These are phyloP conservation scores for Eurosta solidaginis DNA, from an alignment of 1,140 invertebrate genomes.

Conservation along the genomic window DNA sequence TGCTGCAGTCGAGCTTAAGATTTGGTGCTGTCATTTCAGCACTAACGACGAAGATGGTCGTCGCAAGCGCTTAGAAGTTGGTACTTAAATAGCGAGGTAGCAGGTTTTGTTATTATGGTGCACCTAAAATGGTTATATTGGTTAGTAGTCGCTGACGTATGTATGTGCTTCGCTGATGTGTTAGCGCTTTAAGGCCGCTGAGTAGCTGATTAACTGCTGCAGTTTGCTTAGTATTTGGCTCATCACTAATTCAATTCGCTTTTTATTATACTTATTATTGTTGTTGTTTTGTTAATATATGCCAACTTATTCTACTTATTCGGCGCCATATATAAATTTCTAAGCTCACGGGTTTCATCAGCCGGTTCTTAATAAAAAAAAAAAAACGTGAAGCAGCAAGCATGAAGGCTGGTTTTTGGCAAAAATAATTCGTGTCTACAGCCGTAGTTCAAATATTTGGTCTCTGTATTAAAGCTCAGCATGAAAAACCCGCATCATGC, in stretches of 20 bases:
- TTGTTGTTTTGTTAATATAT: neutral
- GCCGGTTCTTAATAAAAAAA: neutral
- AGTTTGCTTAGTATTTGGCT: neutral
- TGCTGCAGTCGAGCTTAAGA: neutral
- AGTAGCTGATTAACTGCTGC: constrained; percentile 4
- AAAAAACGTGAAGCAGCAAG: neutral
- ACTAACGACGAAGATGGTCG: neutral
- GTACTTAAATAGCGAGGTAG: neutral
- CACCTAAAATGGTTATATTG: neutral
- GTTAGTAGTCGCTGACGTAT: neutral
- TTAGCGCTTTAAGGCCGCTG: neutral
- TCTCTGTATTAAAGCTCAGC: neutral
- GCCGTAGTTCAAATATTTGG: neutral
- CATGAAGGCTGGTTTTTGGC: neutral
- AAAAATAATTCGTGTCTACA: neutral
- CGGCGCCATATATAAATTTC: neutral
- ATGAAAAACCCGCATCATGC: neutral
- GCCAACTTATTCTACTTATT: neutral
- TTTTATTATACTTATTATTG: too few relatives aligned
- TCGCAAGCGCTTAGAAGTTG: neutral
- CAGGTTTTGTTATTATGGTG: neutral
- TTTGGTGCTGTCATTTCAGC: neutral
- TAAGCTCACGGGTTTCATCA: neutral
- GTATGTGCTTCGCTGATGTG: neutral
- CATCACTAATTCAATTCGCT: neutral